Percentiles rank a stretch among this genome's conserved stretches.
These are phyloP conservation scores for Epinephelus cyanopodus DNA, from an alignment of 2,113 vertebrate genomes.

Conservation along the genomic window DNA sequence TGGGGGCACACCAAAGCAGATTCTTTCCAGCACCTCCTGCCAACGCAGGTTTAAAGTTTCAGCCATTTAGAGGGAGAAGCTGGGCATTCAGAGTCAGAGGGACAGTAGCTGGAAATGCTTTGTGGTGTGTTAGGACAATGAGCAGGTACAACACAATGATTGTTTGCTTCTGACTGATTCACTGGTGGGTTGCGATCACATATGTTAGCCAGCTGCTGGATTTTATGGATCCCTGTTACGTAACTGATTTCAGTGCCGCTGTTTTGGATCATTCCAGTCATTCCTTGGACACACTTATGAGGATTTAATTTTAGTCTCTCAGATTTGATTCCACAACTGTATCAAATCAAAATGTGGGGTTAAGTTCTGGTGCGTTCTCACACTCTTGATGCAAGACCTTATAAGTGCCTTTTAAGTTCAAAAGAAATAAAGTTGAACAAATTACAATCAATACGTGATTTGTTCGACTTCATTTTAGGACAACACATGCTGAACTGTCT, in stretches of 20 bases:
- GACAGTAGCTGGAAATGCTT: conserved; percentile 5
- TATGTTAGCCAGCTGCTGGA: conserved; percentile 59
- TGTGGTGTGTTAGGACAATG: not conserved
- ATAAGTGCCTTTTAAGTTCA: not conserved
- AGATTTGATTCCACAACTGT: conserved; percentile 18
- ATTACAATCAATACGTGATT: not conserved
- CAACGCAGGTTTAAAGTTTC: conserved; percentile 52
- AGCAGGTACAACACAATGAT: conserved; percentile 20
- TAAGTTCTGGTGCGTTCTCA: conserved; percentile 2
- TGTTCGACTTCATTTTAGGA: not conserved
- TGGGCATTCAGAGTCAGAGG: conserved; percentile 23
- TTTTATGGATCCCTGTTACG: conserved; percentile 41
- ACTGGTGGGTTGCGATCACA: conserved; percentile 33
- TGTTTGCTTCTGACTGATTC: not conserved
- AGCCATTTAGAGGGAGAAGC: conserved; percentile 18
- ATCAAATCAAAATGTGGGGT: conserved; percentile 45
- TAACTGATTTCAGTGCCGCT: conserved; percentile 36
- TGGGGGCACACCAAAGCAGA: conserved; percentile 40
- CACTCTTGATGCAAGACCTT: not conserved
- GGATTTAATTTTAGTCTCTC: conserved; percentile 52
- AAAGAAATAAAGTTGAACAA: not conserved
- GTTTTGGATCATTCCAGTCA: conserved; percentile 46
- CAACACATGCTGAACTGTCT: not conserved
- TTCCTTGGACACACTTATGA: conserved; percentile 51
- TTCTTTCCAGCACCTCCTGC: conserved; percentile 44